Evolutionary conservation across 2,797 vertebrate species (phyloP), one percentile per base, ranked within the genome.

Genomic region (Myoxocephalus aenaeus): DNA sequence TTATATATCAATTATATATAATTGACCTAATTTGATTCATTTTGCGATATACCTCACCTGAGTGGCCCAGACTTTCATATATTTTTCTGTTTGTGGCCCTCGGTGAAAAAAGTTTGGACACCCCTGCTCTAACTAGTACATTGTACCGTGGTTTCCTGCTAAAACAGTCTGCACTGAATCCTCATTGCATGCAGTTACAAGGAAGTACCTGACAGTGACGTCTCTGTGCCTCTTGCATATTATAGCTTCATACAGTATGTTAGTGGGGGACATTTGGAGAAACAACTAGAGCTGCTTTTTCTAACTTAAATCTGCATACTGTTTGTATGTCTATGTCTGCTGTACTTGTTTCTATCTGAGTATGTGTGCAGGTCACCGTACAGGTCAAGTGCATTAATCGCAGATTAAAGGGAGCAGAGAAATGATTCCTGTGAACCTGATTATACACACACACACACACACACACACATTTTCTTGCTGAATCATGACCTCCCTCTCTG

Each of bases 401-500:
- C 50, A 76, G 75, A 85, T 86, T 81, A 84, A 75, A 63, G 25
- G 46, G 50, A 67, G 58, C 42, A 65, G 70, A 79, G 36, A 80
- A 72, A 72, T 38, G 18, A 81, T 83, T 80, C 66, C 36, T 38
- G 48, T 78, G 48, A 79, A 67, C n/a, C n/a, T n/a, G n/a, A n/a
- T n/a, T n/a, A n/a, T n/a, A n/a, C n/a, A 53, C 50, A 22, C 50
- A 51, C 20, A 15, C 48, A 20, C 48, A 20, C 48, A 20, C 48
- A 50, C 48, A 50, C 48, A 50, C 48, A 50, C 48, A 14, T 38
- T 67, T 76, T 88, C 58, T 73, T 87, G 89, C 88, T 90, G 87
- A 93, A 78, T 93, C 81, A 88, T 80, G 81, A 81, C 81, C 75
- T 85, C 90, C 70, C 77, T 82, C 71, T 73, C 62, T 79, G 79